These are phyloP conservation scores for Dicrurus megarhynchus DNA, from an alignment of 2,113 vertebrate genomes.

Conservation along the genomic window DNA sequence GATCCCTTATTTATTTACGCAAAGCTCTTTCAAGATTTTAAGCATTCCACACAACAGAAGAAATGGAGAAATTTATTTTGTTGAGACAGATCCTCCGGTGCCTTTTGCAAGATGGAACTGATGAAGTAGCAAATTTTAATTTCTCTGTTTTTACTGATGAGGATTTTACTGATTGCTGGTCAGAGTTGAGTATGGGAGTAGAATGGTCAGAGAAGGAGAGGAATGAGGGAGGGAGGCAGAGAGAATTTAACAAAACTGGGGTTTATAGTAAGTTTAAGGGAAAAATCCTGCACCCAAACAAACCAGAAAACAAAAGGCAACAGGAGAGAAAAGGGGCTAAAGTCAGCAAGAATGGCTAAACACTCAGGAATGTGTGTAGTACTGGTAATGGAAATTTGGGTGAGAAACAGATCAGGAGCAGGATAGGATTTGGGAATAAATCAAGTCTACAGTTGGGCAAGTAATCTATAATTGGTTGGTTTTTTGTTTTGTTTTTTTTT, in stretches of 20 bases:
- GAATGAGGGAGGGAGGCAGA: background rate
- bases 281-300: background rate
- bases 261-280: background rate
- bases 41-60: background rate
- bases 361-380: background rate
- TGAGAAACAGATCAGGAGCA: background rate
- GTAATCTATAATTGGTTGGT: background rate
- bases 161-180: background rate
- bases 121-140: background rate
- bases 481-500: too few species aligned
- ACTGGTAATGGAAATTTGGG: background rate
- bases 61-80: background rate
- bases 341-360: background rate
- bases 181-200: background rate
- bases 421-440: background rate
- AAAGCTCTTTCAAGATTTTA: background rate
- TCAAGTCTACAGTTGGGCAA: background rate
- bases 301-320: background rate
- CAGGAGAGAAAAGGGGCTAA: background rate
- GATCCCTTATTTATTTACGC: background rate
- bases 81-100: background rate
- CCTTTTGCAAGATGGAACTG: background rate
- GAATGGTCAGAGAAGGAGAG: background rate
- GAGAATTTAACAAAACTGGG: background rate
- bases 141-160: background rate